A percentile compares a stretch with the other conserved stretches of the same genome.
These are phyloP conservation scores for Erynnis tages DNA, from an alignment of 2,888 invertebrate species.

Conservation along the genomic window DNA sequence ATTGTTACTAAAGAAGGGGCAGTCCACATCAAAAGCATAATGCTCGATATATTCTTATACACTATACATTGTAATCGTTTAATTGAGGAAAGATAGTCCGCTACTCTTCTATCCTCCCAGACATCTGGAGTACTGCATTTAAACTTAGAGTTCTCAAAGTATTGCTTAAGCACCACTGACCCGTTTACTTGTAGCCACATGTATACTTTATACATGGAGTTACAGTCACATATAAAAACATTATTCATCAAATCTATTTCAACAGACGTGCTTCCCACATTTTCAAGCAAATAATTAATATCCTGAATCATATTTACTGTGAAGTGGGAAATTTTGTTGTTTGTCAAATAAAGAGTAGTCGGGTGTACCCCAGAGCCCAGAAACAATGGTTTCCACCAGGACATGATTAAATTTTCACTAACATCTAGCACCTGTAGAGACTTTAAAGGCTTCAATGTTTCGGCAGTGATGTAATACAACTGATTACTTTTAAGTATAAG, in stretches of 20 bases:
- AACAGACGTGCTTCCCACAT: constrained; percentile 43
- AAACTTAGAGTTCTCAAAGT: constrained; percentile 58
- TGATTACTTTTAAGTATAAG: constrained; percentile 75
- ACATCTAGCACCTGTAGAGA: constrained; percentile 71
- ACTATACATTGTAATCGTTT: constrained; percentile 61
- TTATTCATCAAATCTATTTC: constrained; percentile 75
- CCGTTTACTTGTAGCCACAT: constrained; percentile 68
- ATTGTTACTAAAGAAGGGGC: constrained; percentile 61
- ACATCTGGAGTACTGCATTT: constrained; percentile 69
- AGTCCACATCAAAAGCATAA: constrained; percentile 67
- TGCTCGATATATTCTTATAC: constrained; percentile 62
- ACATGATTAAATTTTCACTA: constrained; percentile 72
- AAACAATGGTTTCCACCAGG: constrained; percentile 80
- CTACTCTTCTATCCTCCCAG: constrained; percentile 67
- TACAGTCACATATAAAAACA: constrained; percentile 80
- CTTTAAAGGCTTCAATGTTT: constrained; percentile 66
- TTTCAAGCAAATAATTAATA: constrained; percentile 66
- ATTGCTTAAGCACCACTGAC: constrained; percentile 51
- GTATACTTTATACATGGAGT: constrained; percentile 63
- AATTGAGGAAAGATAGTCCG: constrained; percentile 64
- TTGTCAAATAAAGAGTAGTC: constrained; percentile 58
- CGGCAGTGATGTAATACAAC: constrained; percentile 62
- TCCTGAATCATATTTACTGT: constrained; percentile 81
- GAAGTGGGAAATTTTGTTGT: constrained; percentile 80
- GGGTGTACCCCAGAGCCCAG: constrained; percentile 64